Base-by-base conservation (phyloP, 2,888 invertebrate species). In the Apantesis nais region DNA sequence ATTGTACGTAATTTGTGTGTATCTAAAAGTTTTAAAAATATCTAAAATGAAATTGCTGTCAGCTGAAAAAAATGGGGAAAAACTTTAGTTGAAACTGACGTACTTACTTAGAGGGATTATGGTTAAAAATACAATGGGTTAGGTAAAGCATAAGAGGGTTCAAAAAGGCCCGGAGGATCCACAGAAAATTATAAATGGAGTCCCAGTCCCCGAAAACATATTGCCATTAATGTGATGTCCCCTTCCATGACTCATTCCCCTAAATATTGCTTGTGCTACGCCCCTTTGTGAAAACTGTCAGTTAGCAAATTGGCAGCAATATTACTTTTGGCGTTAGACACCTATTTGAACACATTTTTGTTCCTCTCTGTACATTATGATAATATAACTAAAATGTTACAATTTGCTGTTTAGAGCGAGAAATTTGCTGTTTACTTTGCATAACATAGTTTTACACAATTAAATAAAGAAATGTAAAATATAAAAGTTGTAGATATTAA, bases 261-360 rank as follows among this genome's bases (percentile, higher is more conserved):
- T 77, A 58, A 60, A 31, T 41, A 29, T 31, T n/a, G n/a, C n/a
- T n/a, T n/a, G n/a, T n/a, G n/a, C 81, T 67, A 83, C 89, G 85
- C 88, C 90, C 87, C 82, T 78, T 82, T 87, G 86, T 88, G 87
- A 89, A 84, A 86, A 84, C 86, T 88, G 89, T 84, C 88, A 87
- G 83, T 85, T 80, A 83, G 77, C 79, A 79, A 82, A 84, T 85
- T 85, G 84, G 85, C 80, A 81, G 81, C 34, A 68, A 78, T 76
- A 75, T 73, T 75, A 78, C 63, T 70, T 62, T 41, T 62, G 14
- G 48, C 25, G 58, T 64, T 55, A 64, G 37, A n/a, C 55, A 52
- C 4, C 52, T 55, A 55, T 11, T 5, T 34, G 63, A n/a, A n/a
- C n/a, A n/a, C n/a, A n/a, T n/a, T n/a, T n/a, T n/a, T n/a, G n/a